Evolutionary conservation across 2,797 vertebrate genomes (phyloP).

Genomic region (Acanthornis magna): DNA sequence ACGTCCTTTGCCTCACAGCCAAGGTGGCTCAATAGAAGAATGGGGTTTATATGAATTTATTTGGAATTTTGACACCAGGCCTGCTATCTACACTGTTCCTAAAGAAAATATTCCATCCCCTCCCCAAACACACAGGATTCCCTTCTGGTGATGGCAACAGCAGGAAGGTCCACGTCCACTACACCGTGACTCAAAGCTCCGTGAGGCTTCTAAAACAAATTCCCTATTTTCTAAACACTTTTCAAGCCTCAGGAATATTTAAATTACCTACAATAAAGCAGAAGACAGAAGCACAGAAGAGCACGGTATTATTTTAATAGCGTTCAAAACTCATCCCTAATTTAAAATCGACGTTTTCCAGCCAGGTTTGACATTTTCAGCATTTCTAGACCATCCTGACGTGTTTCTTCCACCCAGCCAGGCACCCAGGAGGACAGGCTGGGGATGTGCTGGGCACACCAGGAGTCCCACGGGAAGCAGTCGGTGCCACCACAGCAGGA

Average conservation of each 20-base stretch:
- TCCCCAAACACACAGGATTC: neutral
- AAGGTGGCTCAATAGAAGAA: neutral
- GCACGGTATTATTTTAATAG: rapidly evolving
- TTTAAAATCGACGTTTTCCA: neutral
- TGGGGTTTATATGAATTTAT: neutral
- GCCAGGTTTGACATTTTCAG: neutral
- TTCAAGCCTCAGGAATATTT: neutral
- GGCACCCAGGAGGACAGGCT: neutral
- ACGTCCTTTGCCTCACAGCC: rapidly evolving
- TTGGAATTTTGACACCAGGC: neutral
- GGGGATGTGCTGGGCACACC: neutral
- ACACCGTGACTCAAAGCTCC: neutral
- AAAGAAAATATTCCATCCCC: neutral
- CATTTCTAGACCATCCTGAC: neutral
- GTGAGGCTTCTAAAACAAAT: neutral
- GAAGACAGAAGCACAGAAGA: neutral
- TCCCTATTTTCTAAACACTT: neutral
- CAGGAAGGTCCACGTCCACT: neutral
- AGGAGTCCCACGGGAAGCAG: constrained; percentile 16
- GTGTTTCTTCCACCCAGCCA: neutral
- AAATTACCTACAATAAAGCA: neutral
- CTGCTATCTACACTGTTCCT: rapidly evolving
- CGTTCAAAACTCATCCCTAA: rapidly evolving
- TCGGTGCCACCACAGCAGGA: constrained; percentile 25
- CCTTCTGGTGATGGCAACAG: neutral